Evolutionary conservation across 2,888 invertebrate species (phyloP), one percentile per base, ranked within the genome.

Genomic region (Ormyrus pomaceus): DNA sequence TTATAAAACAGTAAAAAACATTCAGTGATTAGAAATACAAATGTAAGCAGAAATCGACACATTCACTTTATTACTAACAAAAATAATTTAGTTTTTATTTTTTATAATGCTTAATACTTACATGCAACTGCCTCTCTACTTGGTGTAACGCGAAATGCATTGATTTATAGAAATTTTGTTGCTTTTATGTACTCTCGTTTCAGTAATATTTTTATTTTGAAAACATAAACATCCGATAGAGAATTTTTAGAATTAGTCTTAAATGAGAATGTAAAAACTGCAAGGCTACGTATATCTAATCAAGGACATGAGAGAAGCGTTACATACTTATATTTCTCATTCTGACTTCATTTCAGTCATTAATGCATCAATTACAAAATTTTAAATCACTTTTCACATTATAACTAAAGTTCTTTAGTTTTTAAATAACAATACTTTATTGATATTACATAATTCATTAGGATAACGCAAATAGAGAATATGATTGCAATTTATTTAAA

Each of bases 151-250:
- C 46, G n/a, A 9, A 78, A 45, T 81, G 73, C 53, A 62, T 11
- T 19, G n/a, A 56, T 62, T 50, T 53, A 62, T 51, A 8, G 10
- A 46, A 50, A 77, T 48, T 66, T 55, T n/a, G n/a, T 58, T 53
- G 75, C 81, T 78, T 81, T 71, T 81, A 81, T 81, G 77, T 50
- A 66, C n/a, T 66, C 70, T 65, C 55, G 70, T 46, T 66, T 53
- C 9, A 11, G 48, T n/a, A n/a, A 10, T 45, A 34, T 70, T 74
- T 81, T 55, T 61, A n/a, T 50, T n/a, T 45, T 34, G 34, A 46
- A 56, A 55, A 4, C 19, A 66, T 78, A 62, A 74, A 71, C 68
- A 77, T 78, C 46, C 66, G 70, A 78, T 77, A 77, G 5, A 34
- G 2, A 53, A 58, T 69, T 74, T 81, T 77, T 69, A 61, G 4